A percentile compares a stretch with the other conserved stretches of the same genome.
phyloP scores from a whole-genome alignment of 2,113 vertebrate species.

The Ophthalmolycus amberensis region DNA sequence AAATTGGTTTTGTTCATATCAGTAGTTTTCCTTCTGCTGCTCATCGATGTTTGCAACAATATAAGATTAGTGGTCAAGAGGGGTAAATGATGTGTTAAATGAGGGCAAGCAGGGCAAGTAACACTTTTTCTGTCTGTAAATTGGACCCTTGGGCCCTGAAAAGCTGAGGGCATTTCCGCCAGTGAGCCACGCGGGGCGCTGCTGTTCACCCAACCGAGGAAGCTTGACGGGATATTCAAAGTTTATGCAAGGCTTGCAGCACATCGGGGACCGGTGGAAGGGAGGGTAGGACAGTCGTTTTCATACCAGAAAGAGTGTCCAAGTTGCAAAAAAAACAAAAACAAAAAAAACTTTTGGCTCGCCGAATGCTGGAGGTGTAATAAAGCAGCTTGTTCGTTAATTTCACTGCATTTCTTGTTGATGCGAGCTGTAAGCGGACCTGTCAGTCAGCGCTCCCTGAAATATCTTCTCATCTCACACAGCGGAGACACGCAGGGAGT shows the following conservation, averaged over 20 bases:
- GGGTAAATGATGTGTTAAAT: slow-evolving; percentile 61
- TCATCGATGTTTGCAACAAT: slow-evolving; percentile 37
- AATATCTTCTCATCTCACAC: slow-evolving; percentile 53
- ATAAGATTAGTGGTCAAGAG: slow-evolving; percentile 44
- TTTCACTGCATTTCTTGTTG: slow-evolving; percentile 13
- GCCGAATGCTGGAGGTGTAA: slow-evolving; percentile 2
- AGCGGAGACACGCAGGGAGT: slow-evolving; percentile 24
- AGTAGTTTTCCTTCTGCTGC: not conserved
- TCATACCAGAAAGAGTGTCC: not conserved
- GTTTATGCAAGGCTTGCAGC: slow-evolving; percentile 74
- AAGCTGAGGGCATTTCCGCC: slow-evolving; percentile 12
- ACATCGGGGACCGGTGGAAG: slow-evolving; percentile 8
- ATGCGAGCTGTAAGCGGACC: slow-evolving; percentile 47
- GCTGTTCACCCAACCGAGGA: slow-evolving; percentile 47
- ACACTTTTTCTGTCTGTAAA: slow-evolving; percentile 51
- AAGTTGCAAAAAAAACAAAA: slow-evolving; percentile 38
- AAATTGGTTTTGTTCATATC: not conserved
- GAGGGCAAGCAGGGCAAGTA: slow-evolving; percentile 48
- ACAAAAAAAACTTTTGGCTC: not conserved
- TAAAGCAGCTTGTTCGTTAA: slow-evolving; percentile 23
- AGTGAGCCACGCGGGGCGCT: slow-evolving; percentile 78
- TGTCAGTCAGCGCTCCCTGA: slow-evolving; percentile 56
- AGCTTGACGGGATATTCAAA: slow-evolving; percentile 69
- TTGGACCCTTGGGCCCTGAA: slow-evolving; percentile 67
- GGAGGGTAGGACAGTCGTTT: slow-evolving; percentile 17